Evolutionary conservation across 1,140 invertebrate genomes (phyloP), one percentile per base, ranked within the genome.

Genomic region (Solenopsis fugax): DNA sequence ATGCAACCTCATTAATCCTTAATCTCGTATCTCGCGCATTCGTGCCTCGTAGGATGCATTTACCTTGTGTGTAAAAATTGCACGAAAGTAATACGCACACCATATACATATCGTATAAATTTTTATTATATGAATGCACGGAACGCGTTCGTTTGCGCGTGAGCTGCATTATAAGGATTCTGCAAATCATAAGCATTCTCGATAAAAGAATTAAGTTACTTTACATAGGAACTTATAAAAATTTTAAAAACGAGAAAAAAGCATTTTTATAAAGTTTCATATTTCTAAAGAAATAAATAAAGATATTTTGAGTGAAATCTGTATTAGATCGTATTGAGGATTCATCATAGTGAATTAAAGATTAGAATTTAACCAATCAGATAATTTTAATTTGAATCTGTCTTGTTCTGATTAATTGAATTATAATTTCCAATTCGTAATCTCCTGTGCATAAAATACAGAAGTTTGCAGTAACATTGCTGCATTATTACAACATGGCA

Each of bases 1-100:
- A 52, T 67, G 62, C 29, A 37, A 52, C 13, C 60, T 13, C 45
- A 80, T 80, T 80, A 80, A 80, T 67, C 48, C 45, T 67, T 80
- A 52, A 65, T 69, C 45, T 12, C 13, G 34, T 34, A 21, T 41
- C 62, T 77, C 56, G 29, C 24, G 45, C 13, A 67, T 67, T 45
- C 48, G 2, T 41, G 73, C 1, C 16, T 24, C 52, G 73, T 56
- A 58, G 4, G 5, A n/a, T 65, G 24, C 76, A 65, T 78, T 78
- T 65, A 62, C 29, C n/a, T 58, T 21, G 34, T 24, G 10, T 1
- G n/a, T 56, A 58, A 58, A 21, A 76, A 76, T 75, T 56, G 13
- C 13, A 41, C 34, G 9, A 75, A 29, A 72, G 45, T 50, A 21
- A 72, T 50, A 50, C 4, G 9, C 21, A 54, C 9, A 37, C 16